Conservation (phyloP, 2,797 vertebrate genomes). For the Saxicola maurus region DNA sequence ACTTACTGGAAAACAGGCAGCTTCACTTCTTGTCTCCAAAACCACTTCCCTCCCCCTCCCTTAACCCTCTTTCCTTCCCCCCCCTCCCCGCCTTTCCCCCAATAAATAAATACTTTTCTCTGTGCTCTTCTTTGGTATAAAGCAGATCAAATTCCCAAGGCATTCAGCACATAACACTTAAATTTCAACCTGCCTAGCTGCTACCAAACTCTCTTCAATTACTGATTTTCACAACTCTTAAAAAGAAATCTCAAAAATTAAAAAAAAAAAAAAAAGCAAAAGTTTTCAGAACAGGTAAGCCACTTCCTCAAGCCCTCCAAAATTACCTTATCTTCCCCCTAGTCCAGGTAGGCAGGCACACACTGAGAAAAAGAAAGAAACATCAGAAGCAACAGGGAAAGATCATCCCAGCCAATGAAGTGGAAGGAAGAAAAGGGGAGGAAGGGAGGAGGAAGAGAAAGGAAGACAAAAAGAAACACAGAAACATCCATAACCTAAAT, state of each 20-base stretch:
- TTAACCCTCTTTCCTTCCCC: constrained; percentile 61
- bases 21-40: constrained; percentile 82
- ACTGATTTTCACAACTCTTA: constrained; percentile 62
- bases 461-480: constrained; percentile 62
- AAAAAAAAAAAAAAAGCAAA: neutral
- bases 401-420: constrained; percentile 75
- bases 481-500: constrained; percentile 61
- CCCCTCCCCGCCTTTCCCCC: neutral
- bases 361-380: constrained; percentile 63
- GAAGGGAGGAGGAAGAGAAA: constrained; percentile 56
- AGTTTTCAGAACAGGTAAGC: constrained; percentile 54
- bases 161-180: constrained; percentile 69
- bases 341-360: constrained; percentile 72
- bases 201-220: constrained; percentile 68
- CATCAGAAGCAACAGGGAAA: constrained; percentile 73
- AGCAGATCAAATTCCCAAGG: constrained; percentile 76
- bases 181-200: constrained; percentile 73
- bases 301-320: constrained; percentile 59
- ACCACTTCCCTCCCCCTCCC: constrained; percentile 84
- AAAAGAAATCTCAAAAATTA: constrained; percentile 12
- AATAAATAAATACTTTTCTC: constrained; percentile 71
- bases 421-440: constrained; percentile 60
- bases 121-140: constrained; percentile 67
- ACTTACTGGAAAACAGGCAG: constrained; percentile 85
- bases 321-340: constrained; percentile 73